Evolutionary conservation across 1,140 invertebrate genomes (phyloP), one percentile per base, ranked within the genome.

Genomic region (Polyergus mexicanus): DNA sequence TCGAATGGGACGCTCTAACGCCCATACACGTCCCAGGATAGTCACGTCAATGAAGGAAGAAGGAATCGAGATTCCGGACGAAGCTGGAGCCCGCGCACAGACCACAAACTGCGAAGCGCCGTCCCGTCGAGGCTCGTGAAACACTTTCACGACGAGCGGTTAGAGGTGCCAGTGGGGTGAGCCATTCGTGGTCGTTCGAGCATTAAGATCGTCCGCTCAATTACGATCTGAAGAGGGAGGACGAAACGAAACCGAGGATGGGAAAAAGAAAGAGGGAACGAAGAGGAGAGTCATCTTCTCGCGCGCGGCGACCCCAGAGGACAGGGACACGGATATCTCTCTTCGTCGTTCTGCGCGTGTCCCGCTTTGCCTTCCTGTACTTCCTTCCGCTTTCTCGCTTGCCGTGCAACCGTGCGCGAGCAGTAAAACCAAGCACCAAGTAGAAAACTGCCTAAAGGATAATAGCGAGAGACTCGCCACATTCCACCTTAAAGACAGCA

Each of bases 391-490:
- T 72, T 77, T 60, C 25, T n/a, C n/a, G 25, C 4, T 32, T 71
- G 19, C n/a, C 35, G 47, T n/a, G 32, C 85, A 80, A 41, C 66
- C 85, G 63, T 58, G 76, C 69, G 74, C 75, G 65, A 91, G 72
- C 92, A 80, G 83, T 89, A 93, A n/a, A n/a, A n/a, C n/a, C n/a
- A n/a, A n/a, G n/a, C n/a, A 92, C 90, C 91, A 91, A 93, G 91
- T 90, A 90, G 91, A 93, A 94, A 94, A 93, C 89, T 88, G 92
- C 86, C 90, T 86, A 87, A 89, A 93, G 87, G 89, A 93, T 93
- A 94, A 94, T 94, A 94, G 91, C 60, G 76, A 60, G 87, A 89
- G 87, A 90, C 86, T 84, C 71, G 86, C 87, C 72, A 60, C 58
- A 74, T 81, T 86, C 83, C 76, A 86, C 78, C 86, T 69, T 75